phyloP scores from a whole-genome alignment of 2,113 vertebrate genomes.

The Psettodes erumei region DNA sequence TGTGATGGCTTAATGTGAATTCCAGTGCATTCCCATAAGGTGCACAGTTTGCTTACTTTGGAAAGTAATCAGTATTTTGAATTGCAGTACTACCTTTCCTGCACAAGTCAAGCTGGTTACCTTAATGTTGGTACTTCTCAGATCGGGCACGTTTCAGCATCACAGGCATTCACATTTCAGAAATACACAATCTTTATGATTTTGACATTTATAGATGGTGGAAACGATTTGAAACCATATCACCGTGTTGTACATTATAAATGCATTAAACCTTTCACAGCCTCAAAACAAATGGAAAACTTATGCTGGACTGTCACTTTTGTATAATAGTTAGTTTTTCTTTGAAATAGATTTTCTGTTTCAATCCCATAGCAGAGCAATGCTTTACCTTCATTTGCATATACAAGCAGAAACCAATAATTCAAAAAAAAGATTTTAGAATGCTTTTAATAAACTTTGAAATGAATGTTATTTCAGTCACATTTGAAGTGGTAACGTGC shows the following conservation, averaged over 20 bases:
- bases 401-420: not conserved
- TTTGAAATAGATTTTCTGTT: not conserved
- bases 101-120: not conserved
- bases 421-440: conserved; percentile 13
- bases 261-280: not conserved
- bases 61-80: conserved; percentile 10
- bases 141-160: not conserved
- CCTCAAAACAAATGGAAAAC: conserved; percentile 13
- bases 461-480: conserved; percentile 7
- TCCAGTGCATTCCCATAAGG: not conserved
- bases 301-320: not conserved
- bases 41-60: conserved; percentile 18
- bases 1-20: conserved; percentile 26
- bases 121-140: conserved; percentile 1
- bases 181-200: not conserved
- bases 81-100: not conserved
- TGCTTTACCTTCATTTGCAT: not conserved
- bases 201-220: not conserved
- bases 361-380: not conserved
- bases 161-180: not conserved
- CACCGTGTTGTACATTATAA: not conserved
- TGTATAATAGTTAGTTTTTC: not conserved
- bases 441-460: conserved; percentile 4
- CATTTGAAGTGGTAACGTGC: not conserved
- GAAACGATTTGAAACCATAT: not conserved